Base-by-base conservation (phyloP, 2,888 invertebrate species). In the Leucozona laternaria region DNA sequence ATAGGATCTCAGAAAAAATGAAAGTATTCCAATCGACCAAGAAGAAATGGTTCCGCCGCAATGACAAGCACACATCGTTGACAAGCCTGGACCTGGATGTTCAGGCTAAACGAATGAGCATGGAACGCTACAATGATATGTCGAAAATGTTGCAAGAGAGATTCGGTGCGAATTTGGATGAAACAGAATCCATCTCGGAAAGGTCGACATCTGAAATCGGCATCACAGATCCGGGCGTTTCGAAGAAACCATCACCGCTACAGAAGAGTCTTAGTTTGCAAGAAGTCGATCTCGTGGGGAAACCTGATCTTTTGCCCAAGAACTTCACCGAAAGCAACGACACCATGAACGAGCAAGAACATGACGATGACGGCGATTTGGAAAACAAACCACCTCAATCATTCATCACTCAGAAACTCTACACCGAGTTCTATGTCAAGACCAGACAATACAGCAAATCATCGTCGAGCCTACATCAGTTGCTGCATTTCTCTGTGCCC, bases 81-180 rank as follows among this genome's bases (percentile, higher is more conserved):
- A 90, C 80, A 13, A 90, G 90, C 17, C 81, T 93, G 4, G 94
- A 95, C 77, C 93, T 95, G 82, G 95, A 95, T 91, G 93, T 93
- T 77, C 94, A 94, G 71, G 95, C 95, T 81, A 95, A 95, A 90
- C 94, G 95, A 88, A 94, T 95, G 91, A 95, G 95, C 82, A 95
- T 95, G 91, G 95, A 95, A 89, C 93, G 95, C 60, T 95, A 95
- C 88, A 95, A 95, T 90, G 95, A 95, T 88, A 95, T 95, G 95
- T 94, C 95, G 5, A 95, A 95, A 90, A 92, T 95, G 78, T 94
- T 95, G 86, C 95, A 95, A 90, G 95, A 95, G 88, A 94, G 94
- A 89, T 95, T 95, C 87, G 95, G 95, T 2, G 93, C 91, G 58
- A 89, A 89, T 37, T 62, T 88, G 1, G 86, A n/a, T n/a, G n/a